Conservation (phyloP, 2,888 invertebrate species). For the Papilio gigon region DNA sequence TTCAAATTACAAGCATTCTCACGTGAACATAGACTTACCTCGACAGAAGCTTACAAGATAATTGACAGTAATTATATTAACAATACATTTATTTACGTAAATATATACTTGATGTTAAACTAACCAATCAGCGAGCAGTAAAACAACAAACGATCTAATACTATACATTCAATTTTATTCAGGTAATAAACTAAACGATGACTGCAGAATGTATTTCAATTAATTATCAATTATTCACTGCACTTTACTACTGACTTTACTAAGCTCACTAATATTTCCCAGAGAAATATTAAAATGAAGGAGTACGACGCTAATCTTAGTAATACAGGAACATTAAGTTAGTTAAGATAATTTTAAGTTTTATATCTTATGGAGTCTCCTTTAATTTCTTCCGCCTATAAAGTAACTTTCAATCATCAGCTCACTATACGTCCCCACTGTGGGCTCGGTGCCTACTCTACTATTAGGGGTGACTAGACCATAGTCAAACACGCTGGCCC, state of each 20-base stretch:
- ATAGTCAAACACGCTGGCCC: too few relatives aligned
- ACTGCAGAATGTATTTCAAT: not conserved
- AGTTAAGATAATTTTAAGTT: not conserved
- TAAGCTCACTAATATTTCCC: not conserved
- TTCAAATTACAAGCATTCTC: not conserved
- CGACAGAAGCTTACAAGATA: not conserved
- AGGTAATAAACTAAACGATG: not conserved
- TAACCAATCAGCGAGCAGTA: not conserved
- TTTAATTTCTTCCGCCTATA: not conserved
- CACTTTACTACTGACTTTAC: not conserved
- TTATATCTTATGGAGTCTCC: not conserved
- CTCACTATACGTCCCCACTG: too few relatives aligned
- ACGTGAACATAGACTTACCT: not conserved
- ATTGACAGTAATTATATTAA: not conserved
- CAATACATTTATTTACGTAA: not conserved
- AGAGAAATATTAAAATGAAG: not conserved
- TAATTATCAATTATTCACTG: not conserved
- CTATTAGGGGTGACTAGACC: too few relatives aligned
- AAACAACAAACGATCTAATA: not conserved
- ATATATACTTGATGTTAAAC: not conserved
- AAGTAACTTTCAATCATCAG: too few relatives aligned
- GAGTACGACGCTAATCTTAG: not conserved
- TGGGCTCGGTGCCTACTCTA: too few relatives aligned
- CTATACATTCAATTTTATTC: not conserved
- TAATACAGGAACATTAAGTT: not conserved